Percentiles rank a stretch among this genome's conserved stretches.
These are phyloP conservation scores for Drosophila dives DNA, from an alignment of 2,888 invertebrate species.

Conservation along the genomic window DNA sequence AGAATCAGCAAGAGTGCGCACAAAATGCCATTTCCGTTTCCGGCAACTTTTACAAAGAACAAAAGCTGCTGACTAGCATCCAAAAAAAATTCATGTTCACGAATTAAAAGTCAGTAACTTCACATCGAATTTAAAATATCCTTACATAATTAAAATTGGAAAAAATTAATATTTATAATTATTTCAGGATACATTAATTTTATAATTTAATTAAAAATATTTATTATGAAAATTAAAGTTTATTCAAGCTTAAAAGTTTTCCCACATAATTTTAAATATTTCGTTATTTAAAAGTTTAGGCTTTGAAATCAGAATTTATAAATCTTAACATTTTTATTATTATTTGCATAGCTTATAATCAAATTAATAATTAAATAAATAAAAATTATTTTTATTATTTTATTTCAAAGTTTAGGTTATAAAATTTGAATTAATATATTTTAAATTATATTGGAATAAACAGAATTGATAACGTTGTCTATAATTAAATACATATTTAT, in stretches of 20 bases:
- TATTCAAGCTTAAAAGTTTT: too few relatives aligned
- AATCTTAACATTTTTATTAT: too few relatives aligned
- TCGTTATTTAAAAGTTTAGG: too few relatives aligned
- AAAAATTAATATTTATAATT: not conserved
- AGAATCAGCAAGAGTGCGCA: slow-evolving; percentile 37
- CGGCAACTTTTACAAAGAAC: slow-evolving; percentile 70
- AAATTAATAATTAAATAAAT: too few relatives aligned
- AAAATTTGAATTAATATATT: too few relatives aligned
- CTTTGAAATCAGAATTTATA: not conserved
- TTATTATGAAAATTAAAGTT: not conserved
- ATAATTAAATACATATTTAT: not conserved
- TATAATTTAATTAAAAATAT: not conserved
- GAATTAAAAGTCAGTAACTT: not conserved
- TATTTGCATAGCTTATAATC: too few relatives aligned
- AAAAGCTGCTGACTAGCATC: slow-evolving; percentile 41
- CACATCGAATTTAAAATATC: slow-evolving; percentile 6
- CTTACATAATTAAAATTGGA: not conserved
- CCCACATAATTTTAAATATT: too few relatives aligned
- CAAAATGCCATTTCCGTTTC: slow-evolving; percentile 80
- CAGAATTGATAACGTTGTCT: not conserved
- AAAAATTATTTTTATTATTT: too few relatives aligned
- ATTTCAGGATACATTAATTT: not conserved
- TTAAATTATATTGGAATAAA: too few relatives aligned
- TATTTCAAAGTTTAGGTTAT: too few relatives aligned
- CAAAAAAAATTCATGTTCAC: not conserved